These are phyloP conservation scores for Nephrotoma guestfalica DNA, from an alignment of 2,888 invertebrate genomes.

Conservation along the genomic window DNA sequence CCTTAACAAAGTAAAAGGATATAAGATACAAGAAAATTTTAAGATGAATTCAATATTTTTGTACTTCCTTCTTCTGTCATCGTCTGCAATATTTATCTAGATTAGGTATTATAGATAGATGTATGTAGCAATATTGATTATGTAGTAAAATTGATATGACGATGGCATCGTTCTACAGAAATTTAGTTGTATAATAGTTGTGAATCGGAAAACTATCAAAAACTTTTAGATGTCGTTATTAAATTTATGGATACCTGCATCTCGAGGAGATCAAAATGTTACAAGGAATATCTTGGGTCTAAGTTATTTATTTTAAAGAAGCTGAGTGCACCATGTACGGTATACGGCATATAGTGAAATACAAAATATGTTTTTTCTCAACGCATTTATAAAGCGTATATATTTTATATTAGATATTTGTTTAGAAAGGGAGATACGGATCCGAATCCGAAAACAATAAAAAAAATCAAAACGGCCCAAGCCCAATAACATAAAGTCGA, in stretches of 20 bases:
- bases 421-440: not conserved
- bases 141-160: no score
- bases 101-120: no score
- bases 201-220: not conserved
- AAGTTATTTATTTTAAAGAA: no score
- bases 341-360: no score
- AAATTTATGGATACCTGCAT: not conserved
- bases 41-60: not conserved
- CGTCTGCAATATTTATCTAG: not conserved
- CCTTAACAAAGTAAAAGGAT: not conserved
- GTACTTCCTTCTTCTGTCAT: not conserved
- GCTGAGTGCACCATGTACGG: no score
- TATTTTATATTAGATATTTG: not conserved
- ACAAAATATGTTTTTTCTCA: no score
- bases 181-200: not conserved
- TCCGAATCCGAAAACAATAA: not conserved
- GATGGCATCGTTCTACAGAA: not conserved
- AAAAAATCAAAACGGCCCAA: not conserved
- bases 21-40: not conserved
- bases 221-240: not conserved
- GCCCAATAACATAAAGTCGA: not conserved
- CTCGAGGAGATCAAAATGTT: not conserved
- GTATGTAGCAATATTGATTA: no score
- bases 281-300: not conserved
- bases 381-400: no score